These are phyloP conservation scores for Tangara arthus DNA, from an alignment of 2,797 vertebrate genomes.

Conservation along the genomic window DNA sequence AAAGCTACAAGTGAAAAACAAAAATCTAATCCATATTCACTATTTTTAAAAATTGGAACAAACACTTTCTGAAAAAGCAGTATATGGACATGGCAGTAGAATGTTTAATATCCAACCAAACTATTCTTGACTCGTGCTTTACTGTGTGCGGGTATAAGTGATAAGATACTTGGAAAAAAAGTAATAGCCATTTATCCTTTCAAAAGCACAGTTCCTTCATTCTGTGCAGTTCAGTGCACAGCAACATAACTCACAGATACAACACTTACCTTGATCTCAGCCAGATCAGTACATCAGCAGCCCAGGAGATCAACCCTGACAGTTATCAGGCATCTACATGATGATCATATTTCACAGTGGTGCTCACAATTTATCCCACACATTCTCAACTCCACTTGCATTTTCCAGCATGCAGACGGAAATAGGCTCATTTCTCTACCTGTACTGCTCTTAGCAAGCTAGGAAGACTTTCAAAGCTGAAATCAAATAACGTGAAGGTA, in stretches of 20 bases:
- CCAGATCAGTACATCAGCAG: slow-evolving; percentile 25
- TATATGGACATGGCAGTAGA: background rate
- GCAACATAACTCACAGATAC: background rate
- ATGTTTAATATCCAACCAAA: background rate
- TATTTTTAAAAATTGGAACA: background rate
- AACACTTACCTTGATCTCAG: slow-evolving; percentile 9
- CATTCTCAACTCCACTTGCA: background rate
- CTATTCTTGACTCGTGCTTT: background rate
- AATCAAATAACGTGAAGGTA: background rate
- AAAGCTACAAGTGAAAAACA: background rate
- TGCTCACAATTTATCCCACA: background rate
- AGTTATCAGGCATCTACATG: background rate
- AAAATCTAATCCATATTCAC: background rate
- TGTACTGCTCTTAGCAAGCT: background rate
- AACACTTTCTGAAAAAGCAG: background rate
- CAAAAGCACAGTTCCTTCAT: background rate
- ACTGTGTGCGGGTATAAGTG: background rate
- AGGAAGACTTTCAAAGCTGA: background rate
- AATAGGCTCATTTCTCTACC: background rate
- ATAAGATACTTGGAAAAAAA: slow-evolving; percentile 5
- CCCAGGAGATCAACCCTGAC: background rate
- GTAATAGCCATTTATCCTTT: slow-evolving; percentile 34
- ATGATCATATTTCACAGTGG: slow-evolving; percentile 22
- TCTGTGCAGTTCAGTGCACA: slow-evolving; percentile 19
- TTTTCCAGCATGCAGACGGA: background rate